Conservation (phyloP, 2,113 vertebrate genomes). For the Sminthopsis crassicaudata region DNA sequence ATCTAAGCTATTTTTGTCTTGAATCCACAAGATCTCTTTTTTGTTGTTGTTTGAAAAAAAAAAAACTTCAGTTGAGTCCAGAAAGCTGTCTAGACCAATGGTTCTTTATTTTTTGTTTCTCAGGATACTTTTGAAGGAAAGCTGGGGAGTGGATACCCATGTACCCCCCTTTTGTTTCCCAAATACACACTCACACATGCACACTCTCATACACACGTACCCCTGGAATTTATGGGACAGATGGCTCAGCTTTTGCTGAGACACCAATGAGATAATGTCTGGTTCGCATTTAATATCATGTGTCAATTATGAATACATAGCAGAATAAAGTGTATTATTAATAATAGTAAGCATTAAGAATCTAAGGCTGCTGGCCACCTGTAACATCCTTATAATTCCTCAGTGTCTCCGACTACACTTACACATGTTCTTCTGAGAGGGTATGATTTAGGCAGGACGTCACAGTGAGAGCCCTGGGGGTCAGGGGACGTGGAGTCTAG, state of each 20-base stretch:
- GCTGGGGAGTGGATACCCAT: constrained; percentile 19
- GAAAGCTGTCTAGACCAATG: constrained; percentile 37
- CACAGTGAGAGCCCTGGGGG: not conserved
- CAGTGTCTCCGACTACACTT: not conserved
- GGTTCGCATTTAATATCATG: constrained; percentile 75
- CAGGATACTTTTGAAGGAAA: constrained; percentile 12
- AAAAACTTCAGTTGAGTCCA: constrained; percentile 40
- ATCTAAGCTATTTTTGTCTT: not conserved
- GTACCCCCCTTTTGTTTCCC: constrained; percentile 26
- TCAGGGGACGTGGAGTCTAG: not conserved
- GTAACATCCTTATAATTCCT: not conserved
- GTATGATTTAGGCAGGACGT: not conserved
- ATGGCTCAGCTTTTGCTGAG: constrained; percentile 73
- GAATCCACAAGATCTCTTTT: not conserved
- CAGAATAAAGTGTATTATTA: constrained; percentile 73
- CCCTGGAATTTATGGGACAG: constrained; percentile 54
- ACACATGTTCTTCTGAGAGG: not conserved
- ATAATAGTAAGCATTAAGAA: constrained; percentile 65
- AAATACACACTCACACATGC: not conserved
- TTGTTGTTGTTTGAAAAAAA: constrained; percentile 6
- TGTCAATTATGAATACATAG: constrained; percentile 77
- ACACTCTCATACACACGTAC: not conserved
- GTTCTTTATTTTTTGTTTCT: constrained; percentile 49
- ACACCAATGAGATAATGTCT: constrained; percentile 66
- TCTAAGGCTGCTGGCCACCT: constrained; percentile 21